These are phyloP conservation scores for Drepana falcataria DNA, from an alignment of 2,888 invertebrate species.

Conservation along the genomic window DNA sequence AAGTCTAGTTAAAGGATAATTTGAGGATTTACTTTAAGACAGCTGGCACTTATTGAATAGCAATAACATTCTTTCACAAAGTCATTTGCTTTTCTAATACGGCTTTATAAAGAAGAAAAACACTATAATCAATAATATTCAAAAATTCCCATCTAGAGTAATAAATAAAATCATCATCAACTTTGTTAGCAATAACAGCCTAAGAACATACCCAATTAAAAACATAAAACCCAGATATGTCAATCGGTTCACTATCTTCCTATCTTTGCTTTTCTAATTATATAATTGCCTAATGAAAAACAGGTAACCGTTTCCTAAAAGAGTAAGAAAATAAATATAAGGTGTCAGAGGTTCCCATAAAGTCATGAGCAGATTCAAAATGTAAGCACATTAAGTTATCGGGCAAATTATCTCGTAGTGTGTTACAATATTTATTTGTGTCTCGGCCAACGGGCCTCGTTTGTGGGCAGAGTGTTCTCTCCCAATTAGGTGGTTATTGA, in stretches of 20 bases:
- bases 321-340: slow-evolving; percentile 29
- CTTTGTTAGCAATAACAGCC: not conserved
- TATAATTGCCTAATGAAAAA: not conserved
- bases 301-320: not conserved
- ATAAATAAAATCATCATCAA: no score
- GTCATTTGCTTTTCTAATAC: no score
- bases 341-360: slow-evolving; percentile 70
- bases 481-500: slow-evolving; percentile 79
- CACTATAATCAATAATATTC: no score
- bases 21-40: no score
- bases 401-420: slow-evolving; percentile 68
- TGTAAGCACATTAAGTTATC: slow-evolving; percentile 79
- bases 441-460: slow-evolving; percentile 59
- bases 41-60: no score
- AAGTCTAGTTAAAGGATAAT: no score
- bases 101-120: no score
- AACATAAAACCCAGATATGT: not conserved
- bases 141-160: no score
- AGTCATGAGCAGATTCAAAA: slow-evolving; percentile 77
- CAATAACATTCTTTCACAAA: no score
- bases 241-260: not conserved
- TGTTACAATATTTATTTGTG: slow-evolving; percentile 78
- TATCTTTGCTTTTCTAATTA: not conserved
- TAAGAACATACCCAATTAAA: not conserved
- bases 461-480: slow-evolving; percentile 68